Percentiles rank a stretch among this genome's conserved stretches.
Conservation (phyloP, 2,797 vertebrate species). For the Cossypha polioptera region DNA sequence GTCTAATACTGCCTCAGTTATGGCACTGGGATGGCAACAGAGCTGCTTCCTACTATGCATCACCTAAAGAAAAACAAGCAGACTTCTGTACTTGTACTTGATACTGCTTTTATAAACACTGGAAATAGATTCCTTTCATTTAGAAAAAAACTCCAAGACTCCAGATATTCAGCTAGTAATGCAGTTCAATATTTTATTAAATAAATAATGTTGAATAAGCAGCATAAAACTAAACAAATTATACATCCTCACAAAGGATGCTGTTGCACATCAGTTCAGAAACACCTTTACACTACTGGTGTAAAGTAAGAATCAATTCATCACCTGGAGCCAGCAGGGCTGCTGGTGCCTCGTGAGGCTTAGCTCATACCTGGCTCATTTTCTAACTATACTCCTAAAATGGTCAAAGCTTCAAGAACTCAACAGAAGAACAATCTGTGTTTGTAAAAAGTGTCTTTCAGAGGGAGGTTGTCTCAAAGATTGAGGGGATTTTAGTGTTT, state of each 20-base stretch:
- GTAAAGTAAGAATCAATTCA: accelerated
- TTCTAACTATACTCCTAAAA: background rate
- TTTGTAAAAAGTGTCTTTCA: background rate
- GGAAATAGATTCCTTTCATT: background rate
- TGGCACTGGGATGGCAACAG: background rate
- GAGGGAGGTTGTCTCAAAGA: background rate
- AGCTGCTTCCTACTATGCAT: background rate
- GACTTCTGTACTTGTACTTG: background rate
- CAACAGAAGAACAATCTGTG: background rate
- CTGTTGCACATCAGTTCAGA: background rate
- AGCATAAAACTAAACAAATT: background rate
- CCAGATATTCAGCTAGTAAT: background rate
- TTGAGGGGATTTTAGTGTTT: background rate
- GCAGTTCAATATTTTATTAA: background rate
- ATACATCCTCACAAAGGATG: background rate
- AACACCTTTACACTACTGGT: background rate
- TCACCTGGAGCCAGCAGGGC: background rate
- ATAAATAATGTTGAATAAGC: background rate
- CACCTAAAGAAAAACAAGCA: background rate
- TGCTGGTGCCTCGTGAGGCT: background rate
- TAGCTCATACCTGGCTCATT: background rate
- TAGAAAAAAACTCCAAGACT: background rate
- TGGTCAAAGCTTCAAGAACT: background rate
- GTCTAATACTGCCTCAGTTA: background rate
- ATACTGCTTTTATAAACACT: background rate